Base-by-base conservation (phyloP, 1,140 invertebrate genomes). In the Sarcophaga bullata region DNA sequence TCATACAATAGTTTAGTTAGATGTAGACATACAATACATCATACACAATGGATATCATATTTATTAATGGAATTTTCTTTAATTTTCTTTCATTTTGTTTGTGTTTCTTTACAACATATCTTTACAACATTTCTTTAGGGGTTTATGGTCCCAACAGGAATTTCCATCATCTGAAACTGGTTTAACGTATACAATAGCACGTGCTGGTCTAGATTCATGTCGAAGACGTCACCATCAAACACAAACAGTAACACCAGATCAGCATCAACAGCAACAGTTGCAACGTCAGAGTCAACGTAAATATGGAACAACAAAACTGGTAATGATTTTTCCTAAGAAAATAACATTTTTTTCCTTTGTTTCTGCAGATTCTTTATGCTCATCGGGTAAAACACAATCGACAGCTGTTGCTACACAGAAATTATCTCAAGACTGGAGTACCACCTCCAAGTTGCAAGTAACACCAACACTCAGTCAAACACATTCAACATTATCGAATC, bases 81-180 rank as follows among this genome's bases (percentile, higher is more conserved):
- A n/a, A n/a, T 4, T 37, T 37, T 37, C 25, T 37, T 37, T 37
- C 25, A n/a, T n/a, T n/a, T n/a, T n/a, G n/a, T n/a, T 52, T 52
- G 50, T 10, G 50, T 52, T 80, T 9, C n/a, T 15, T 15, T n/a
- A 13, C 54, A 9, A 11, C 68, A 0, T 73, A 49, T 49, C n/a
- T n/a, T n/a, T n/a, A n/a, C n/a, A n/a, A n/a, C n/a, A n/a, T n/a
- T n/a, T n/a, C 50, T n/a, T 78, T 25, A 68, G 75, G 17, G 75
- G 75, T 52, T 75, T 80, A 49, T 89, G 88, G 88, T 85, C 88
- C 4, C 88, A 89, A 73, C 88, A 87, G 19, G 87, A 89, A 76
- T 90, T 90, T 75, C 84, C 87, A 47, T 84, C 87, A 85, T 90
- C 88, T 49, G 88, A 90, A 50, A 87, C 86, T 76, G 88, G 88